phyloP scores from a whole-genome alignment of 2,113 vertebrate species.

The Python bivittatus region DNA sequence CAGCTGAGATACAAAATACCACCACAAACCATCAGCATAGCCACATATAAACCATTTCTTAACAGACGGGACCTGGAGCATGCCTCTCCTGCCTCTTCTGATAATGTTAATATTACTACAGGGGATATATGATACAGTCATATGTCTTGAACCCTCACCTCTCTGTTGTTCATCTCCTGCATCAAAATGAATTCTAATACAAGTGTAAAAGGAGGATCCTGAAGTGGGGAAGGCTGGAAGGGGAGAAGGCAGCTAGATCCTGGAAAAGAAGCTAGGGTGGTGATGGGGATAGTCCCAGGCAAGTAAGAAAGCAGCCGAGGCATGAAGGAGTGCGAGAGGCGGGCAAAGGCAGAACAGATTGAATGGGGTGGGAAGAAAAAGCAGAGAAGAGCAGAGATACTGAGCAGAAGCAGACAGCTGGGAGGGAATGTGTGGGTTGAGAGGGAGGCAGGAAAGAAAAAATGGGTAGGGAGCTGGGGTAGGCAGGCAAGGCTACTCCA shows the following conservation, averaged over 20 bases:
- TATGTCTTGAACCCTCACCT: neutral
- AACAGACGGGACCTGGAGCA: neutral
- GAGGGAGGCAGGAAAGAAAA: neutral
- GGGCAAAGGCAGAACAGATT: neutral
- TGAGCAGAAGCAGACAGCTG: neutral
- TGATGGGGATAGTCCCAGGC: neutral
- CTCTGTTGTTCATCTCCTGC: neutral
- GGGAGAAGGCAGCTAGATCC: neutral
- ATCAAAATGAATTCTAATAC: neutral
- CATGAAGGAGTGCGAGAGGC: neutral
- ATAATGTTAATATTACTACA: neutral
- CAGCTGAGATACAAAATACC: neutral
- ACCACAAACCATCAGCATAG: neutral
- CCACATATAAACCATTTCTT: neutral
- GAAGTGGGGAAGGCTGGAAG: neutral
- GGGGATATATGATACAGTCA: too few relatives aligned
- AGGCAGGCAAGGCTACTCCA: neutral
- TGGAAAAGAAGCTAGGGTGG: neutral
- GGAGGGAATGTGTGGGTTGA: neutral
- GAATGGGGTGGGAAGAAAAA: neutral
- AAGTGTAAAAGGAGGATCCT: neutral
- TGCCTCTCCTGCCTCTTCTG: neutral
- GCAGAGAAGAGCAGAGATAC: neutral
- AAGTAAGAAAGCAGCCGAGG: neutral
- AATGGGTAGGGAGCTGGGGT: neutral